Evolutionary conservation across 2,113 vertebrate genomes (phyloP).

Genomic region (Pollachius pollachius): DNA sequence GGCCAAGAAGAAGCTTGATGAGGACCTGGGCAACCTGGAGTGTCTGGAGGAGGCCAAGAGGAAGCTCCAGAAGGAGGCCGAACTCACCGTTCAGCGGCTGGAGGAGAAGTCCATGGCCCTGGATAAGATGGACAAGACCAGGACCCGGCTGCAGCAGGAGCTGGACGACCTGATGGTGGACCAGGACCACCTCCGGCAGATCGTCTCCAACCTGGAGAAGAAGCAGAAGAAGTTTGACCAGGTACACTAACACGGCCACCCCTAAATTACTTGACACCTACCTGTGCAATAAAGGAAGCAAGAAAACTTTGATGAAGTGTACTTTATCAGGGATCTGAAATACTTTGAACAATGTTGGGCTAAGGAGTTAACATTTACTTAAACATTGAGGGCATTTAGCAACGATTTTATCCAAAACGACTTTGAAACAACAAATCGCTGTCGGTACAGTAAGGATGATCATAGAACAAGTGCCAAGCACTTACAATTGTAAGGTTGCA

Average conservation of each 20-base stretch:
- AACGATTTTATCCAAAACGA: too few relatives aligned
- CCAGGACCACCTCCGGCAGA: conserved; percentile 94
- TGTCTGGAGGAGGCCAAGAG: conserved; percentile 89
- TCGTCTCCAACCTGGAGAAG: conserved; percentile 94
- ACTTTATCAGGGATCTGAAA: too few relatives aligned
- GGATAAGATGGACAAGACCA: conserved; percentile 98
- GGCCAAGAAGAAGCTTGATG: conserved; percentile 93
- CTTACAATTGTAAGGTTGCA: too few relatives aligned
- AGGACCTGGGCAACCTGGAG: conserved; percentile 88
- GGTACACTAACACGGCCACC: conserved; percentile 58
- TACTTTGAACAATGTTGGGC: too few relatives aligned
- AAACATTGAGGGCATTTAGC: too few relatives aligned
- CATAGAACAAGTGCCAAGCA: too few relatives aligned
- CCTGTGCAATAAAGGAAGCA: too few relatives aligned
- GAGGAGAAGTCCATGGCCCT: conserved; percentile 91
- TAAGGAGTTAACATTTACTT: too few relatives aligned
- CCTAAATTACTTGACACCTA: too few relatives aligned
- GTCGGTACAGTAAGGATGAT: too few relatives aligned
- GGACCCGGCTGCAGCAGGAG: conserved; percentile 94
- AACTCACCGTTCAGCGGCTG: conserved; percentile 83
- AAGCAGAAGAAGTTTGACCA: conserved; percentile 99
- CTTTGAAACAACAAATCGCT: too few relatives aligned
- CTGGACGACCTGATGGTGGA: conserved; percentile 94
- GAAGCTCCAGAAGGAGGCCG: conserved; percentile 90
- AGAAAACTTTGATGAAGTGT: too few relatives aligned